phyloP scores from a whole-genome alignment of 2,113 vertebrate genomes.

The Benitochromis conjunctus region DNA sequence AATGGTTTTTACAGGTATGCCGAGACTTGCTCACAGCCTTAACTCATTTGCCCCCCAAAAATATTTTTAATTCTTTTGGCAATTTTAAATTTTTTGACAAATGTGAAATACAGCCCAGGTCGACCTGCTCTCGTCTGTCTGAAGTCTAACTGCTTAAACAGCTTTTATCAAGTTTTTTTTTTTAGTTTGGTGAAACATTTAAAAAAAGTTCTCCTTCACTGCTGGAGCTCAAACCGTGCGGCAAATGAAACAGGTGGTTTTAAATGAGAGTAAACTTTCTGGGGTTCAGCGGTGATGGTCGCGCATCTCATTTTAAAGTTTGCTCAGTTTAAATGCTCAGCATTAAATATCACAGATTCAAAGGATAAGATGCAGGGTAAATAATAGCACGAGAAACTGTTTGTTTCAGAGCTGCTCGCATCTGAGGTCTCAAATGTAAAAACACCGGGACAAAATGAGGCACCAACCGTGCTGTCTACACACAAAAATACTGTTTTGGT shows the following conservation, averaged over 20 bases:
- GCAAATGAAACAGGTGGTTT: not conserved
- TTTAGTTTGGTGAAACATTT: not conserved
- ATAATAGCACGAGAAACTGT: not conserved
- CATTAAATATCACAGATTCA: not conserved
- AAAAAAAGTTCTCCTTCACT: rapidly evolving
- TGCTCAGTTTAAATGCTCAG: not conserved
- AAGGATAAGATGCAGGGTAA: not conserved
- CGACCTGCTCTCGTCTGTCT: not conserved
- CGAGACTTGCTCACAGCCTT: not conserved
- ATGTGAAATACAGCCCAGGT: not conserved
- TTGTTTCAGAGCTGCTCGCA: not conserved
- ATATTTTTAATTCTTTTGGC: no score
- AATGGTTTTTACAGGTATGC: not conserved
- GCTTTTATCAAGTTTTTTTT: not conserved
- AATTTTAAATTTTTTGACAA: not conserved
- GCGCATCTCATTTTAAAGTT: not conserved
- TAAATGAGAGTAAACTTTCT: not conserved
- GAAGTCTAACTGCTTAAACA: not conserved
- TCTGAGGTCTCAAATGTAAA: not conserved
- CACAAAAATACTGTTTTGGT: not conserved
- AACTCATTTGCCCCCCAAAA: not conserved
- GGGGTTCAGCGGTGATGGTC: not conserved
- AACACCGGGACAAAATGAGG: not conserved
- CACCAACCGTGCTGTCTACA: not conserved
- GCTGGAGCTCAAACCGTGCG: rapidly evolving